These are phyloP conservation scores for Hipposideros larvatus DNA, from an alignment of 2,797 vertebrate genomes.

Conservation along the genomic window DNA sequence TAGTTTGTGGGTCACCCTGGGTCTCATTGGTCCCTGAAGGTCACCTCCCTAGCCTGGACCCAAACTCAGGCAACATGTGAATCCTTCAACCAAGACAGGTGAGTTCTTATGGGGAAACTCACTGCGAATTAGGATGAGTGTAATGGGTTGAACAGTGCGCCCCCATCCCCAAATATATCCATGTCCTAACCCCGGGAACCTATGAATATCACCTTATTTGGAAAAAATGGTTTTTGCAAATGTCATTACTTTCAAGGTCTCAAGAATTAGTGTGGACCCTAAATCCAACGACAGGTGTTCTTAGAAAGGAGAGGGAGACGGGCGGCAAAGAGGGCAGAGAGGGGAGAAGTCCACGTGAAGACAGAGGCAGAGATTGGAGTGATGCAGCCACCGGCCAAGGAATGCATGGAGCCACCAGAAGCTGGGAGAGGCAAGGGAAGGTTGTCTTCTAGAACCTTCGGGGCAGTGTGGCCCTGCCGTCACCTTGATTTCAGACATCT, in stretches of 20 bases:
- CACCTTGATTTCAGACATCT: background rate
- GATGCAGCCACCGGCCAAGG: background rate
- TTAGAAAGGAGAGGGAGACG: background rate
- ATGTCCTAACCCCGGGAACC: background rate
- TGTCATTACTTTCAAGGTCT: background rate
- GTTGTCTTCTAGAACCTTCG: fast-evolving
- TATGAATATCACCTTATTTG: background rate
- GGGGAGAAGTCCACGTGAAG: background rate
- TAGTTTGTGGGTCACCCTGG: background rate
- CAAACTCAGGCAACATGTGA: background rate
- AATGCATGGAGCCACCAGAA: background rate
- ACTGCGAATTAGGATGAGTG: background rate
- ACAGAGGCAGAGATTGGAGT: background rate
- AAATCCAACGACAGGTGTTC: background rate
- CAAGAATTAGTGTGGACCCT: background rate
- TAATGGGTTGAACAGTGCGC: background rate
- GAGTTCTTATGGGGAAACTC: background rate
- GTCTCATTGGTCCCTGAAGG: background rate
- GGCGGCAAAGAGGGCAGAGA: background rate
- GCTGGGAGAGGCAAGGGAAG: background rate
- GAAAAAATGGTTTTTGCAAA: background rate
- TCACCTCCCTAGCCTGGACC: background rate
- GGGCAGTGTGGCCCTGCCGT: fast-evolving
- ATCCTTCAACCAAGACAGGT: background rate
- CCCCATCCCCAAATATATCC: background rate